Percentiles rank a stretch among this genome's conserved stretches.
These are phyloP conservation scores for Limnodromus scolopaceus DNA, from an alignment of 2,797 vertebrate genomes.

Conservation along the genomic window DNA sequence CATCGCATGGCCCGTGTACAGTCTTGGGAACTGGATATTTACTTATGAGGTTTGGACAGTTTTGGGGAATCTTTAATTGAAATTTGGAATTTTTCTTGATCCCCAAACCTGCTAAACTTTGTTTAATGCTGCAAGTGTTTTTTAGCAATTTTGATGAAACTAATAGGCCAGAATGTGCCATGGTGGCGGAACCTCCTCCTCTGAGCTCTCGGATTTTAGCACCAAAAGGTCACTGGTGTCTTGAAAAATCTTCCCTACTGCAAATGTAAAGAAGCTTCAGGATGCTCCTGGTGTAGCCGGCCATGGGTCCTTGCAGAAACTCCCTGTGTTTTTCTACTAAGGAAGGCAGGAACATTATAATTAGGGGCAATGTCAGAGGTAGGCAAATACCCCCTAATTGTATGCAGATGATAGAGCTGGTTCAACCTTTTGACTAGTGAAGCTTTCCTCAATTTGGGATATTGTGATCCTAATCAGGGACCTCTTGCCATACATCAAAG, in stretches of 20 bases:
- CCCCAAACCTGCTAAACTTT: not conserved
- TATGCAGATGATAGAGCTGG: slow-evolving; percentile 59
- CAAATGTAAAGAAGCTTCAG: not conserved
- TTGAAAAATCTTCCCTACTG: not conserved
- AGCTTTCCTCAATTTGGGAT: slow-evolving; percentile 71
- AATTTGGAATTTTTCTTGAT: not conserved
- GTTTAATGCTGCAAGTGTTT: not conserved
- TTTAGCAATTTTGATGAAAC: not conserved
- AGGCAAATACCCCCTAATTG: slow-evolving; percentile 51
- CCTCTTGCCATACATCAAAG: slow-evolving; percentile 69
- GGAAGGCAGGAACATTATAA: not conserved
- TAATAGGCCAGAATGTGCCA: not conserved
- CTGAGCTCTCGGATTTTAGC: not conserved
- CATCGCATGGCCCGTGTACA: rapidly evolving
- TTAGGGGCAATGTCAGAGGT: slow-evolving; percentile 20
- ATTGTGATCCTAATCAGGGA: slow-evolving; percentile 75
- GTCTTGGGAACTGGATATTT: not conserved
- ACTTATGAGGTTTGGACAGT: rapidly evolving
- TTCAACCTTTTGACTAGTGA: slow-evolving; percentile 68
- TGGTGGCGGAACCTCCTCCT: not conserved
- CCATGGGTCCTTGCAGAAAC: not conserved
- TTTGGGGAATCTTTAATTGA: not conserved
- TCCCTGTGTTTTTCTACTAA: not conserved
- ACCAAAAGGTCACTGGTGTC: not conserved
- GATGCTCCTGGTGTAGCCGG: not conserved